Evolutionary conservation across 2,888 invertebrate species (phyloP), one percentile per base, ranked within the genome.

Genomic region (Parnassius glacialis): DNA sequence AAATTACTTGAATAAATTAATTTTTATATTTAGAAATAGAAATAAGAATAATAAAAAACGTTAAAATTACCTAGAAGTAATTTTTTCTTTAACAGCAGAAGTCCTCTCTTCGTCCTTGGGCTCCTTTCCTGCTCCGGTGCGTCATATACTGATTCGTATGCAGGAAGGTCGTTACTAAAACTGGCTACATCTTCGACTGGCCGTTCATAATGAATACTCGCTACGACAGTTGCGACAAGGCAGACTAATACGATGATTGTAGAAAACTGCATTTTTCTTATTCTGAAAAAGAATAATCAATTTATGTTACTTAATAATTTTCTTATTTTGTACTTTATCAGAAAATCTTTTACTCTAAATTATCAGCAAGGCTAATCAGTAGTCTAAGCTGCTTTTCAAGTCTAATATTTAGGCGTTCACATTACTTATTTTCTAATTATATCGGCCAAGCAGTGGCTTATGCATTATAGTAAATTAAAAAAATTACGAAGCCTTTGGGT

Each of bases 31-130:
- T 34, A 34, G 5, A 3, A 34, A 34, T 34, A 34, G 34, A 34
- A 34, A 34, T 45, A 45, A 11, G 13, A 13, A 9, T 48, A 48
- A 48, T 48, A 25, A 10, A 45, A 2, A 25, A 41, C n/a, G 16
- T 47, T 53, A 0, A 9, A 52, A 68, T 76, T 76, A 91, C 90
- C 90, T 70, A 90, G 83, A 65, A 90, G 76, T 62, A 91, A 75
- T 71, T 91, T 91, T 74, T 91, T 91, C 72, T 91, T 90, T 47
- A 91, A 70, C 48, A 90, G 72, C 42, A 90, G 72, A 59, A 90
- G 73, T 59, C 86, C 83, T 78, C 91, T 83, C 74, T 91, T 91
- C 59, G 81, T 80, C 70, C 91, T 81, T 9, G 81, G 78, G 68
- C 84, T 86, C 66, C 82, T 79, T 60, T 87, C 86, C 61, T 84